A percentile compares a stretch with the other conserved stretches of the same genome.
Evolutionary conservation across 2,113 vertebrate species (phyloP).

Genomic region (Mobula hypostoma): DNA sequence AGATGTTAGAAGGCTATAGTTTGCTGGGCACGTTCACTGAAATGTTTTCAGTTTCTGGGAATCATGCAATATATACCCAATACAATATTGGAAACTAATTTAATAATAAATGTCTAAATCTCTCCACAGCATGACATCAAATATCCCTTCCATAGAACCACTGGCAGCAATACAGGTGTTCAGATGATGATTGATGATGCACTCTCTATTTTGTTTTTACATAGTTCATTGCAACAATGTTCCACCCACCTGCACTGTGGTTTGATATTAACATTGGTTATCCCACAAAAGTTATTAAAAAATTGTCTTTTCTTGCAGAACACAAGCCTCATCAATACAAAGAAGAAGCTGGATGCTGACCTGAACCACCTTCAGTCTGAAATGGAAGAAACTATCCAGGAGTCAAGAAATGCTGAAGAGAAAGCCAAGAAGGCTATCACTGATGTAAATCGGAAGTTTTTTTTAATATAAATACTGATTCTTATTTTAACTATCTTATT

Average conservation of each 20-base stretch:
- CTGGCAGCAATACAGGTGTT: too few relatives aligned
- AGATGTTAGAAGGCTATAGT: too few relatives aligned
- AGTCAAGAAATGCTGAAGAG: constrained; percentile 44
- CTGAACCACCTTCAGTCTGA: constrained; percentile 41
- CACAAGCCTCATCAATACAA: constrained; percentile 51
- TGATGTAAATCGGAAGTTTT: constrained; percentile 42
- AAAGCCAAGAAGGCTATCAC: constrained; percentile 47
- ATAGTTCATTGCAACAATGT: too few relatives aligned
- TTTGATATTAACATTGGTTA: not conserved
- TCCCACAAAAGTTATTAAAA: not conserved
- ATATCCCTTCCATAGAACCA: too few relatives aligned
- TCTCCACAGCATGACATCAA: too few relatives aligned
- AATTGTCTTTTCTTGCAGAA: constrained; percentile 44
- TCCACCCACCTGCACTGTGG: too few relatives aligned
- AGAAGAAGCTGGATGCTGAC: constrained; percentile 46
- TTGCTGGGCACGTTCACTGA: not conserved
- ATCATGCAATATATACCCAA: too few relatives aligned
- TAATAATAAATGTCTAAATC: too few relatives aligned
- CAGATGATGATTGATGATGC: too few relatives aligned
- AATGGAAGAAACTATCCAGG: constrained; percentile 42
- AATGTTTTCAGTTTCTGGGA: not conserved
- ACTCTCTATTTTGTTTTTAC: too few relatives aligned
- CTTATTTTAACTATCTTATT: not conserved
- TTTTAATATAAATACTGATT: not conserved
- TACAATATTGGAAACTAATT: too few relatives aligned